Conservation (phyloP, 2,797 vertebrate genomes). For the Gorsachius magnificus region DNA sequence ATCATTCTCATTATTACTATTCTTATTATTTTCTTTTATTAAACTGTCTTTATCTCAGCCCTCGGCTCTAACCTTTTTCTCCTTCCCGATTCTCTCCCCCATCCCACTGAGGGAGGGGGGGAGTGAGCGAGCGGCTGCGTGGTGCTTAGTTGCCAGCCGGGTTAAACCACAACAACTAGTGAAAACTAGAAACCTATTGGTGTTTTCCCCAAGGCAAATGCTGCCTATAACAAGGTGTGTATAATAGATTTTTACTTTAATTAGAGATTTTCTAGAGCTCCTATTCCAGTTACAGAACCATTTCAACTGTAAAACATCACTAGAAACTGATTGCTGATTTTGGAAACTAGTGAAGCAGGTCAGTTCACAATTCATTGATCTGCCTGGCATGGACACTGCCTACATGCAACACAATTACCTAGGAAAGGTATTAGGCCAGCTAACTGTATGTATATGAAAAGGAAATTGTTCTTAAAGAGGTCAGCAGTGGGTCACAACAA, state of each 20-base stretch:
- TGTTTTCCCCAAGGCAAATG: constrained; percentile 7
- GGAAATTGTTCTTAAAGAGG: constrained; percentile 28
- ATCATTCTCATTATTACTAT: no score
- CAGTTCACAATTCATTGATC: neutral
- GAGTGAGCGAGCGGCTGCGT: no score
- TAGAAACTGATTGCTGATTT: neutral
- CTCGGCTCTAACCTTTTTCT: no score
- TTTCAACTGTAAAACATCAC: neutral
- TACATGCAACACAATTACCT: neutral
- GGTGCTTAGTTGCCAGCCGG: no score
- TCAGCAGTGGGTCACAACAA: constrained; percentile 32
- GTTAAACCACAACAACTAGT: no score
- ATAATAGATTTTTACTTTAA: constrained; percentile 46
- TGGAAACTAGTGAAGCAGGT: neutral
- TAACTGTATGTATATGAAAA: neutral
- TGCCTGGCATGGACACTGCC: neutral
- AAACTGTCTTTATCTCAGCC: no score
- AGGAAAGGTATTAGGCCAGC: neutral
- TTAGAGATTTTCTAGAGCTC: constrained; percentile 10
- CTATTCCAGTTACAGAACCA: neutral
- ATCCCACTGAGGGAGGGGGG: no score
- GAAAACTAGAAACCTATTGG: neutral
- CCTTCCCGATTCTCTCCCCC: no score
- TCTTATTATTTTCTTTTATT: no score
- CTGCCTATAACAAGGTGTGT: neutral